Evolutionary conservation across 2,888 invertebrate species (phyloP).

Genomic region (Atethmia centrago): DNA sequence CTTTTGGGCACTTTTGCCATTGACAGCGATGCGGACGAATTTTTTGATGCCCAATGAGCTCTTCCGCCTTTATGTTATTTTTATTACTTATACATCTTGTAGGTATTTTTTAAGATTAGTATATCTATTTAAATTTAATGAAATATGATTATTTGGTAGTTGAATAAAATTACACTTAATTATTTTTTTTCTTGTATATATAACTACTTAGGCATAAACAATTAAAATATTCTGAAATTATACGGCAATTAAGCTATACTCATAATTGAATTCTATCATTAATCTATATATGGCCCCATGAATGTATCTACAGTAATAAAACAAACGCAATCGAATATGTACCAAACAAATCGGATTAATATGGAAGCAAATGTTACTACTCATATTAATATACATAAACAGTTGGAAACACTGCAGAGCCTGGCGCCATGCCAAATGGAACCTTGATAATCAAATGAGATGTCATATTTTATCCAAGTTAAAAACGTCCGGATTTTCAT

Average conservation of each 20-base stretch:
- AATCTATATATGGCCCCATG: background rate
- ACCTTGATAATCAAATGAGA: conserved; percentile 55
- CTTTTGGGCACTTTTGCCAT: too few relatives aligned
- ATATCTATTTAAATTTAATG: too few relatives aligned
- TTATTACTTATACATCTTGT: too few relatives aligned
- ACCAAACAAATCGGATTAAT: conserved; percentile 50
- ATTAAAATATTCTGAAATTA: background rate
- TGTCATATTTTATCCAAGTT: conserved; percentile 53
- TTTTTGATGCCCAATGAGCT: too few relatives aligned
- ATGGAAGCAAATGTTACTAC: conserved; percentile 52
- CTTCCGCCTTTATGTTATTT: too few relatives aligned
- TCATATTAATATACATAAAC: conserved; percentile 57
- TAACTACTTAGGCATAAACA: background rate
- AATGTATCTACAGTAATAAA: conserved; percentile 30
- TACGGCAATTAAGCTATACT: background rate
- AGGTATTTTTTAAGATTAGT: too few relatives aligned
- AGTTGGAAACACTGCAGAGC: conserved; percentile 36
- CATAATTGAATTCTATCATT: conserved; percentile 5
- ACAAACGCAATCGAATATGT: conserved; percentile 41
- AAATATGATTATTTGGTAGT: too few relatives aligned
- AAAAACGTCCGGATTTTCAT: conserved; percentile 44
- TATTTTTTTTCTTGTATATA: too few relatives aligned
- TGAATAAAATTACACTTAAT: too few relatives aligned
- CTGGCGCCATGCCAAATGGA: conserved; percentile 59
- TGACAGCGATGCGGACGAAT: too few relatives aligned